Evolutionary conservation across 2,888 invertebrate genomes (phyloP), one percentile per base, ranked within the genome.

Genomic region (Rotaria sp.): DNA sequence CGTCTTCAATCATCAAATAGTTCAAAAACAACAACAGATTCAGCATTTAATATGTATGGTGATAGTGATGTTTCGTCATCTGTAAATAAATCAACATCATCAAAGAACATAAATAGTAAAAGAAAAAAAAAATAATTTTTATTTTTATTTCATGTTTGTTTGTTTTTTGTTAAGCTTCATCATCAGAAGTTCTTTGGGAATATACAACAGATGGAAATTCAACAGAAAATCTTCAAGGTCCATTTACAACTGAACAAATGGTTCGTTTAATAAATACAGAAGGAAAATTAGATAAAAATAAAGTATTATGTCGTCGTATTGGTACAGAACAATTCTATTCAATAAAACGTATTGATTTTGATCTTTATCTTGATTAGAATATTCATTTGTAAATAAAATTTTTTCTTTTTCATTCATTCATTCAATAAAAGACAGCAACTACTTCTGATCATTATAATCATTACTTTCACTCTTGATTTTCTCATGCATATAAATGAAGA

Each of bases 311-410:
- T 1, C 93, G 96, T 87, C 95, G 95, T 91, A 93, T 93, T 88
- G 88, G 88, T 26, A 93, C 93, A 89, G 67, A 35, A 35, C 93
- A 93, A 86, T 97, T 96, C 91, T 96, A 96, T 91, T 94, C 93
- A 85, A 95, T 96, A 4, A 94, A 94, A 89, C 93, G 97, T 90
- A 95, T 97, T 89, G 96, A 97, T 91, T 97, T 97, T 93, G 96
- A 97, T 90, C 92, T 97, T 88, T 97, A 96, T 91, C 10, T 30
- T 7, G 26, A 26, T 26, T 45, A 26, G 24, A 67, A 24, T 24
- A 52, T 0, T 50, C 0, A 21, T 52, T 52, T 52, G 24, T 52
- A 24, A 7, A 52, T 52, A 24, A 24, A n/a, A n/a, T n/a, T n/a
- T n/a, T n/a, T n/a, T n/a, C n/a, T n/a, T n/a, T n/a, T n/a, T n/a